These are phyloP conservation scores for Triplophysa bombifrons DNA, from an alignment of 2,797 vertebrate species.

Conservation along the genomic window DNA sequence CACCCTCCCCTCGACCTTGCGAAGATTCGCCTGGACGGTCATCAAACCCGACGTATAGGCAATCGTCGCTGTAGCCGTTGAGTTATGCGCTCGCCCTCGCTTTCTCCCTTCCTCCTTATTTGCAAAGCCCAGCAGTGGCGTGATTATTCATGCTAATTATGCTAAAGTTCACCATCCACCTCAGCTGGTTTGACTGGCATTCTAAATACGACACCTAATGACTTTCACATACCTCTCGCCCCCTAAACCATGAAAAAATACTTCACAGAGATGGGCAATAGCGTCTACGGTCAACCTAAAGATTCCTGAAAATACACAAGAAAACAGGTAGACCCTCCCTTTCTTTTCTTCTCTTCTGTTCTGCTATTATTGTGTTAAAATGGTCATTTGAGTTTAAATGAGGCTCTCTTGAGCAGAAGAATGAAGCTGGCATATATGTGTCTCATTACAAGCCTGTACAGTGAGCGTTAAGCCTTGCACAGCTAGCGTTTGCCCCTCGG, in stretches of 20 bases:
- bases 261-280: too few relatives aligned
- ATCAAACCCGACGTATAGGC: constrained; percentile 68
- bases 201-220: constrained; percentile 66
- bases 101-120: constrained; percentile 54
- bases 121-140: constrained; percentile 71
- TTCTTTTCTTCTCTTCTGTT: background rate
- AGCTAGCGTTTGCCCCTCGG: constrained; percentile 42
- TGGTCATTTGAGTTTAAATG: constrained; percentile 53
- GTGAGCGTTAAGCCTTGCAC: constrained; percentile 39
- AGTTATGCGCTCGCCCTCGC: constrained; percentile 48
- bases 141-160: constrained; percentile 80
- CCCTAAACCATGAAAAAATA: background rate
- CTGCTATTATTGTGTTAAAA: constrained; percentile 28
- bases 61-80: constrained; percentile 67
- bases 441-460: constrained; percentile 46
- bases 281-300: too few relatives aligned
- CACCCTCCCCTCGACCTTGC: constrained; percentile 50
- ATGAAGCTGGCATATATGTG: constrained; percentile 24
- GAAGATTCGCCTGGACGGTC: constrained; percentile 62
- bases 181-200: constrained; percentile 69
- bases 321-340: background rate
- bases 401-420: constrained; percentile 43
- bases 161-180: constrained; percentile 72
- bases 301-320: background rate
- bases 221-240: constrained; percentile 52